These are phyloP conservation scores for Brachylomia viminalis DNA, from an alignment of 2,888 invertebrate genomes.

Conservation along the genomic window DNA sequence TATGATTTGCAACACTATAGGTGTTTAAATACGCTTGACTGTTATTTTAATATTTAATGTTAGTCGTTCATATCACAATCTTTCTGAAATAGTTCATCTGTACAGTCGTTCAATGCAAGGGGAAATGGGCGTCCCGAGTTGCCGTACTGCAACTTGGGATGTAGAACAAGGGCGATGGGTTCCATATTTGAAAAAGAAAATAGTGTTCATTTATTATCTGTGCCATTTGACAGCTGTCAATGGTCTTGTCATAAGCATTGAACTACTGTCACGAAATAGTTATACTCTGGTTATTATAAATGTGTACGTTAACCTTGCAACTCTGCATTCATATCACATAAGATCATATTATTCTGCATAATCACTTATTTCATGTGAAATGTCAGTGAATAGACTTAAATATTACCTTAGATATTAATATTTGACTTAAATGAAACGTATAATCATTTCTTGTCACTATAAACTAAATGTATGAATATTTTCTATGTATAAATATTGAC, in stretches of 20 bases:
- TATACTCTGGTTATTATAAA: neutral
- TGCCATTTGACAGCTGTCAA: slow-evolving; percentile 52
- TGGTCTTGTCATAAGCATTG: slow-evolving; percentile 27
- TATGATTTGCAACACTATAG: slow-evolving; percentile 29
- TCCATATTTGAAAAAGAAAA: neutral
- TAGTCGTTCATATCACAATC: slow-evolving; percentile 24
- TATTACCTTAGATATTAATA: slow-evolving; percentile 41
- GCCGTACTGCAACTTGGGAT: neutral
- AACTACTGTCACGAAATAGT: slow-evolving; percentile 9
- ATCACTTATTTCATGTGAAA: slow-evolving; percentile 20
- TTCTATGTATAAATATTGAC: slow-evolving; percentile 64
- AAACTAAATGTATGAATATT: slow-evolving; percentile 48
- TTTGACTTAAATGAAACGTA: slow-evolving; percentile 36
- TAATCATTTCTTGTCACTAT: slow-evolving; percentile 32
- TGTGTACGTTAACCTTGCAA: slow-evolving; percentile 12
- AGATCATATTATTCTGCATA: slow-evolving; percentile 20
- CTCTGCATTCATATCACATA: slow-evolving; percentile 30
- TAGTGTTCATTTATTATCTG: slow-evolving; percentile 2
- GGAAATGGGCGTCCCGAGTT: neutral
- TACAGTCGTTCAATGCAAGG: slow-evolving; percentile 4
- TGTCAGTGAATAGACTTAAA: slow-evolving; percentile 23
- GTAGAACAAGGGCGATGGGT: neutral
- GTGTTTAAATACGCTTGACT: slow-evolving; percentile 26
- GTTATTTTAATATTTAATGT: slow-evolving; percentile 13
- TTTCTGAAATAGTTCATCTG: neutral